These are phyloP conservation scores for Mustela nigripes DNA, from an alignment of 2,113 vertebrate genomes.

Conservation along the genomic window DNA sequence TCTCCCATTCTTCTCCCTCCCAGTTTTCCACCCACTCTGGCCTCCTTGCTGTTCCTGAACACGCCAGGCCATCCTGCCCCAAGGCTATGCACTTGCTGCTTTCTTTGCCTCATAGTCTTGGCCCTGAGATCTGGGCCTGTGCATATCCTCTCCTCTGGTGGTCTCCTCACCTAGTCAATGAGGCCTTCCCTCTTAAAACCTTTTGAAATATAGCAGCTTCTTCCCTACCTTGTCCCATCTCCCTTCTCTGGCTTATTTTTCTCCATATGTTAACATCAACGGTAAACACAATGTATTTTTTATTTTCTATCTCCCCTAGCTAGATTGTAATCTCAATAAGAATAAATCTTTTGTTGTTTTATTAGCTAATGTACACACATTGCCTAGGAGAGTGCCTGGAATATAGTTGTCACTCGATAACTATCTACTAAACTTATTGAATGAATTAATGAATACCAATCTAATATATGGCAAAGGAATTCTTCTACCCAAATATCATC, in stretches of 20 bases:
- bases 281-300: not conserved
- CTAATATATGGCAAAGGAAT: not conserved
- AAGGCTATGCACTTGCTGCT: too few species aligned
- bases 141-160: not conserved
- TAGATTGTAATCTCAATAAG: not conserved
- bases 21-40: not conserved
- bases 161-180: not conserved
- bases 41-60: not conserved
- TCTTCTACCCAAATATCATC: not conserved
- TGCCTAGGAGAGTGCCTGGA: not conserved
- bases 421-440: not conserved
- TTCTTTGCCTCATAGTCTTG: not conserved
- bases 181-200: not conserved
- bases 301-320: not conserved
- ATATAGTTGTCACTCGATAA: not conserved
- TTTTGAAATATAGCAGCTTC: not conserved
- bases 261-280: not conserved
- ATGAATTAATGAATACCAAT: not conserved
- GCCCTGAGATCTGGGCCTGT: not conserved
- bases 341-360: not conserved
- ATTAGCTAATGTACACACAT: not conserved
- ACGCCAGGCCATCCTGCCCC: not conserved
- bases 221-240: not conserved
- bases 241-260: not conserved
- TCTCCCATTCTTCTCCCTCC: not conserved